Evolutionary conservation across 2,797 vertebrate genomes (phyloP), one percentile per base, ranked within the genome.

Genomic region (Cuculus canorus): DNA sequence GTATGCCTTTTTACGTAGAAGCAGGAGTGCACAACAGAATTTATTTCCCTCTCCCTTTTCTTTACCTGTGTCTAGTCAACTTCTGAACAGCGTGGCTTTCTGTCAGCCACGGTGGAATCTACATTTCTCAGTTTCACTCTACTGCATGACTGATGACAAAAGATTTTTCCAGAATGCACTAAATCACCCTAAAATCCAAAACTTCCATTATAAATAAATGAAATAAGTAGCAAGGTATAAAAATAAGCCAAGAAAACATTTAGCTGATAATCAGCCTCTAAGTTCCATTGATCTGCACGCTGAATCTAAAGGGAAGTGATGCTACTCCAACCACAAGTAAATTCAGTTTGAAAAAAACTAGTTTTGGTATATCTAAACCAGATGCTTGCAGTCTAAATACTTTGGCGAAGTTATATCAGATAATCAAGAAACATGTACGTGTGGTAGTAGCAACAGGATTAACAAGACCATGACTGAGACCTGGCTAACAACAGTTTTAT

Each of bases 91-190:
- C 24, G 11, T 11, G 16, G 3, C 4, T 65, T 73, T 88, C 35
- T 37, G 32, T 41, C 32, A 59, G 32, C 52, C 41, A 50, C 61
- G 18, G 13, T 11, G 21, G 39, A 78, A 69, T 15, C 10, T n/a
- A 45, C 11, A 69, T 24, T 79, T 60, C 56, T 60, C 35, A 43
- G 16, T 53, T 69, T 54, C 28, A 73, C 25, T 32, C 21, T 15
- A 43, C 4, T 17, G 16, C 9, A 47, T 48, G 54, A 69, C 2
- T n/a, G 59, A 57, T 0, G 0, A 30, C 8, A 75, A 81, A 54
- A 11, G 4, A 45, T 48, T 64, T 84, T 59, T 71, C 11, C 53
- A 50, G 15, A 59, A 27, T 23, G 5, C 10, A 76, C 22, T 11
- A 48, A 83, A 71, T 30, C 41, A 35, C 8, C 37, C 39, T 27